phyloP scores from a whole-genome alignment of 2,113 vertebrate genomes.

The Phoenicopterus ruber region DNA sequence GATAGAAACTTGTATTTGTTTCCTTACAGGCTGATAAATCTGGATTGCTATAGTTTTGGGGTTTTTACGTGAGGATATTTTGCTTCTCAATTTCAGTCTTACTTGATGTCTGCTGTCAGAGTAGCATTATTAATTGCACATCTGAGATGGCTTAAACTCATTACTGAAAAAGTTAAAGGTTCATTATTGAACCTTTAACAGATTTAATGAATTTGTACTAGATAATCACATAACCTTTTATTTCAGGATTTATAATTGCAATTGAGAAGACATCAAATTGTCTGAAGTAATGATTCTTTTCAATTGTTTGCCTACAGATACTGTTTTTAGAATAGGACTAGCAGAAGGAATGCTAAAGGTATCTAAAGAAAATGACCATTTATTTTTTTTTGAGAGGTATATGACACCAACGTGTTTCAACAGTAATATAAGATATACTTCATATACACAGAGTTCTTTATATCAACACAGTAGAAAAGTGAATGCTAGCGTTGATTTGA shows the following conservation, averaged over 20 bases:
- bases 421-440: not conserved
- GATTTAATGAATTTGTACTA: not conserved
- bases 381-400: not conserved
- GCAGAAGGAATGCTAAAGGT: not conserved
- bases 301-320: not conserved
- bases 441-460: not conserved
- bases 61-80: not conserved
- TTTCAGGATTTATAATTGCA: not conserved
- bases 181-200: not conserved
- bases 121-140: not conserved
- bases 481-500: not conserved
- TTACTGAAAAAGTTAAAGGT: not conserved
- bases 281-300: not conserved
- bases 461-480: not conserved
- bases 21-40: not conserved
- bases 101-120: not conserved
- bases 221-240: not conserved
- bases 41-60: not conserved
- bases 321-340: not conserved
- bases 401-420: not conserved
- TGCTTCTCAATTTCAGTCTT: not conserved
- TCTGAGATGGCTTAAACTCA: not conserved
- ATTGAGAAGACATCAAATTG: not conserved
- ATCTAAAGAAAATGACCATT: not conserved
- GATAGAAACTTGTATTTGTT: not conserved